Conservation (phyloP, 2,113 vertebrate species). For the Prunella himalayana region DNA sequence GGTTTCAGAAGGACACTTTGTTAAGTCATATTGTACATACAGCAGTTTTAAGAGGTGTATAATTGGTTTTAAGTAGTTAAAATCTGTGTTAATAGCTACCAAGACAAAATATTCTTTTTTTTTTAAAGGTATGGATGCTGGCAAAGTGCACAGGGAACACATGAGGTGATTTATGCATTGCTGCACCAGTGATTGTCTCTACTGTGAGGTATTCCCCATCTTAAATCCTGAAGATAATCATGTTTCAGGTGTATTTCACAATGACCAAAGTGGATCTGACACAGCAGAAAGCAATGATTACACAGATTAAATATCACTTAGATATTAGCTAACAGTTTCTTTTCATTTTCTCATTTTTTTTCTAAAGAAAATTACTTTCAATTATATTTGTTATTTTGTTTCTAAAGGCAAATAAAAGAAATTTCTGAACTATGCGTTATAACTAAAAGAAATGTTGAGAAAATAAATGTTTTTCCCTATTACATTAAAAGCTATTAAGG, state of each 20-base stretch:
- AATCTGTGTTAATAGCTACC: background rate
- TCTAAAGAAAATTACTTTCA: background rate
- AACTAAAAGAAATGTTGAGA: background rate
- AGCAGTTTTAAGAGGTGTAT: background rate
- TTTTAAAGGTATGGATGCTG: background rate
- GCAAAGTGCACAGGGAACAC: background rate
- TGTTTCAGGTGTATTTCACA: background rate
- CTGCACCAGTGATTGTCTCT: background rate
- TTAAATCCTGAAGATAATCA: background rate
- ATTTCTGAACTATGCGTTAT: background rate
- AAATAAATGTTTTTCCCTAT: background rate
- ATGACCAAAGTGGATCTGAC: background rate
- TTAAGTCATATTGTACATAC: fast-evolving
- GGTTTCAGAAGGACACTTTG: background rate
- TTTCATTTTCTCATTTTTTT: background rate
- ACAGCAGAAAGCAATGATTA: background rate
- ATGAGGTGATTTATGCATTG: fast-evolving
- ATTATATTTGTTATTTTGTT: background rate
- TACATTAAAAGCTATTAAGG: background rate
- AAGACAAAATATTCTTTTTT: background rate
- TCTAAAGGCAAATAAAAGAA: background rate
- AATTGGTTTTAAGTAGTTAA: background rate
- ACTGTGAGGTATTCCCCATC: background rate
- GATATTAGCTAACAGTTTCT: background rate
- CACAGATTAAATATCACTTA: background rate